Base-by-base conservation (phyloP, 53 echinoderm and acorn worm genomes). In the Stichopus horrens region DNA sequence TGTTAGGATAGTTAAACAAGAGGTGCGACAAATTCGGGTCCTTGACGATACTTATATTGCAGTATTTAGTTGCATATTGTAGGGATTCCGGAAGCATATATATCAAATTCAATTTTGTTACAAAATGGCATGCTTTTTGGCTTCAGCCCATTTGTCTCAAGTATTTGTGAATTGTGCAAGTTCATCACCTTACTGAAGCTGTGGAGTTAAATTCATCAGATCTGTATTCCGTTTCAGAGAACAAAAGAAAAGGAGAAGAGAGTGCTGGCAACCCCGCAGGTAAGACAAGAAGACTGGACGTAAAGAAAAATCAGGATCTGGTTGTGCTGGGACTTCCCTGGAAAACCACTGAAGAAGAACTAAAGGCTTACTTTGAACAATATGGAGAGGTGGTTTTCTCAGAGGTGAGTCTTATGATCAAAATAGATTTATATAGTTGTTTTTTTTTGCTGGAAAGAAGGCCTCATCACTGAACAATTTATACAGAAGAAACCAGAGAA, bases 191-290 rank as follows among this genome's bases (percentile, higher is more conserved):
- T 37, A 37, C 2, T 37, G 37, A 1, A 37, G 37, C 37, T 37
- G 37, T 37, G 37, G 1, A 37, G 37, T 37, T 37, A 37, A 1
- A 37, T 37, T 37, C 37, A 0, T 37, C 2, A 37, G 1, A 37
- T 37, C 37, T 37, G n/a, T n/a, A n/a, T n/a, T n/a, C 74, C 23
- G 58, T 71, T 21, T 73, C 84, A 88, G 91, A 96, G 21, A 96
- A 96, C 90, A 96, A 96, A 83, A 89, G 96, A 76, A 95, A 96
- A 89, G 94, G 94, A 11, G 96, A 96, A 53, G 96, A 96, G 74
- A 95, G 89, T 71, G 76, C 90, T 66, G 96, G 95, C 66, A 96
- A 93, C 52, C 93, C 95, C 0, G 93, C 93, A 6, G 95, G 94
- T n/a, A 96, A 96, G 86, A 96, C 95, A 14, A 90, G 96, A 52